phyloP scores from a whole-genome alignment of 1,140 invertebrate species.

The Palaemon carinicauda region DNA sequence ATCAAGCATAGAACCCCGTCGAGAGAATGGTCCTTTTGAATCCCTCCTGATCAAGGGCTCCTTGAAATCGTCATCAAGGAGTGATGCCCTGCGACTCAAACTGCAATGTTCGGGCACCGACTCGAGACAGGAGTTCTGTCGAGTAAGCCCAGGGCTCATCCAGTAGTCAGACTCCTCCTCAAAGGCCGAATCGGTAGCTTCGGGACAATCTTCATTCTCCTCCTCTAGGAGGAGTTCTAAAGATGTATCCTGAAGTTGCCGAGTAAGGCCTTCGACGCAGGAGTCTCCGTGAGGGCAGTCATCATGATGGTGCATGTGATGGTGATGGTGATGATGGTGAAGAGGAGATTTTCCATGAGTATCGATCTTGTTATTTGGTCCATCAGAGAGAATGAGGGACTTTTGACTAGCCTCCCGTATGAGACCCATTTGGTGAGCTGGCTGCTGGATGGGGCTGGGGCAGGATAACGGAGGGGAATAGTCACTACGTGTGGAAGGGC shows the following conservation, averaged over 20 bases:
- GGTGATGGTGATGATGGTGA: background rate
- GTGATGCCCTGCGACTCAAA: constrained; percentile 65
- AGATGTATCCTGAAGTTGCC: constrained; percentile 26
- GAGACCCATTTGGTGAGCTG: background rate
- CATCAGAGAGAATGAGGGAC: too few relatives aligned
- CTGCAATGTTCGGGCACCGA: constrained; percentile 62
- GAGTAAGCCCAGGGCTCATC: constrained; percentile 65
- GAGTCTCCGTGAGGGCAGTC: background rate
- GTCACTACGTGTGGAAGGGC: background rate
- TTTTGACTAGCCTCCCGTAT: background rate
- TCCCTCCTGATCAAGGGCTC: constrained; percentile 70
- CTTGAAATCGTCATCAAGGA: constrained; percentile 71
- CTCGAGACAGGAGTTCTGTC: constrained; percentile 62
- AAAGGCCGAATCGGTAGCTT: constrained; percentile 35
- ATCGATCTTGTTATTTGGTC: background rate
- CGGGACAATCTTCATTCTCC: constrained; percentile 38
- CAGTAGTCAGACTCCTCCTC: constrained; percentile 58
- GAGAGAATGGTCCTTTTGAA: constrained; percentile 11
- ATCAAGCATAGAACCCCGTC: background rate
- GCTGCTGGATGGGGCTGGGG: background rate
- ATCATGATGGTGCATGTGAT: too few relatives aligned
- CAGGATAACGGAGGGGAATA: background rate
- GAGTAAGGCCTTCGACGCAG: background rate
- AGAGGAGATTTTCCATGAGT: background rate
- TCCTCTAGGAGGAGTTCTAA: constrained; percentile 14